Base-by-base conservation (phyloP, 1,140 invertebrate species). In the Drosophila insularis region DNA sequence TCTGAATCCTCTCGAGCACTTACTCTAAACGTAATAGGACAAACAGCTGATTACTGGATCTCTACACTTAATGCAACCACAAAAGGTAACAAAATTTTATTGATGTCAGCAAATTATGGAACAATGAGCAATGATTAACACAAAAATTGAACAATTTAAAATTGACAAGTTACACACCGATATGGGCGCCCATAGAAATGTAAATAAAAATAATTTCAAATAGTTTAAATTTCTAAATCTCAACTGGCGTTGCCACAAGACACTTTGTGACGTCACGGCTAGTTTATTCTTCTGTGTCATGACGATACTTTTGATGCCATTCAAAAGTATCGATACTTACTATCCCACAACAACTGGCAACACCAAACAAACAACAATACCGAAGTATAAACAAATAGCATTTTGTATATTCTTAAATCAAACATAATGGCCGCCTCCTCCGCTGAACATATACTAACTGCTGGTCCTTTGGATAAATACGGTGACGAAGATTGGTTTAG, bases 401-500 rank as follows among this genome's bases (percentile, higher is more conserved):
- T 37, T 58, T 27, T 35, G 35, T 27, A 19, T 5, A 17, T 58
- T 35, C 5, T 1, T n/a, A 58, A 35, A 7, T 78, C 64, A 63
- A 66, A 60, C 27, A 56, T 17, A 46, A 86, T 87, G 79, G 70
- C 78, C 17, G 70, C 78, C n/a, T 35, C 67, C 4, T 58, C 74
- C 11, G 50, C 71, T 27, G 81, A 86, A 8, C 68, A 63, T 61
- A 54, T 85, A n/a, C 67, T 71, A 0, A 74, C 72, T 21, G 73
- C 74, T 4, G 80, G 74, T 13, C 17, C 66, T 2, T 32, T 89
- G 27, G 90, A 91, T 54, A 91, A 89, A 66, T 89, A 89, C 53
- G 90, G 72, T 3, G 87, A 91, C 1, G 90, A 91, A 37, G 90
- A 91, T 55, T 35, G 91, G 2, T 78, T 91, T 13, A 85, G 76